Conservation (phyloP, 2,797 vertebrate genomes). For the Lacerta viridis region DNA sequence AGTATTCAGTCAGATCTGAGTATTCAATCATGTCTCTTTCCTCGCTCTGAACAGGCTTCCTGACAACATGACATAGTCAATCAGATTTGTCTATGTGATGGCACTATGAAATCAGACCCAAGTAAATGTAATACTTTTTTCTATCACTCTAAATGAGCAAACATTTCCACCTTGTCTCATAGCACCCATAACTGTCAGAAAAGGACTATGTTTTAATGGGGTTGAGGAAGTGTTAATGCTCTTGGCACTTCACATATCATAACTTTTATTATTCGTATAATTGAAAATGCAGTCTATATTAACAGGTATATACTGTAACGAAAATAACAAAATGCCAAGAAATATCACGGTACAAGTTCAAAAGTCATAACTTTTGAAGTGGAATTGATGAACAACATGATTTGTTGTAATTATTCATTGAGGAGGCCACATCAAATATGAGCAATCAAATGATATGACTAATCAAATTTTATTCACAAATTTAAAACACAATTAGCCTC, state of each 20-base stretch:
- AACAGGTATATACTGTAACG: not conserved
- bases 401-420: constrained; percentile 5
- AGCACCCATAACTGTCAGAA: not conserved
- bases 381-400: not conserved
- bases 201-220: not conserved
- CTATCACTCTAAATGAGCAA: not conserved
- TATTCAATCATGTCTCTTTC: not conserved
- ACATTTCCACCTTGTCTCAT: constrained; percentile 2
- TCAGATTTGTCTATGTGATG: not conserved
- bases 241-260: not conserved
- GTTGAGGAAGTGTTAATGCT: not conserved
- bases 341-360: not conserved
- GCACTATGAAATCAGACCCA: not conserved
- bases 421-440: not conserved
- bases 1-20: not conserved
- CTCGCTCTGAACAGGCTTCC: not conserved
- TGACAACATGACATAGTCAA: not conserved
- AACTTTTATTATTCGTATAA: not conserved
- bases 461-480: constrained; percentile 21
- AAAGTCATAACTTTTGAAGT: constrained; percentile 3
- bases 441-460: constrained; percentile 20
- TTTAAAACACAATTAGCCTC: constrained; percentile 23
- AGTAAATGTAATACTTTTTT: not conserved
- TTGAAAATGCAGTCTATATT: not conserved
- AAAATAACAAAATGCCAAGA: not conserved